A percentile compares a stretch with the other conserved stretches of the same genome.
Conservation (phyloP, 2,113 vertebrate species). For the Scomber scombrus region DNA sequence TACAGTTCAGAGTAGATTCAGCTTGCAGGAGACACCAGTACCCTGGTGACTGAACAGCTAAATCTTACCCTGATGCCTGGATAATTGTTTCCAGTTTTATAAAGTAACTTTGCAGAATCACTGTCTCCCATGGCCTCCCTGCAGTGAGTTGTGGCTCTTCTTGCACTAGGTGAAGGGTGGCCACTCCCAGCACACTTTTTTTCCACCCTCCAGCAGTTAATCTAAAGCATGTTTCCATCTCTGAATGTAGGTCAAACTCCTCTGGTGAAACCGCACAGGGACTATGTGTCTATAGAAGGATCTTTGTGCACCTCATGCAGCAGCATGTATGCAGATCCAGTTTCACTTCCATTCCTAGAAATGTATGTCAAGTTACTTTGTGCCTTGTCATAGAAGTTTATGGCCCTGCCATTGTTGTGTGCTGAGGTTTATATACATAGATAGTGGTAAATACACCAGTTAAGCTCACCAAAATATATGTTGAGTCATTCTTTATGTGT, state of each 20-base stretch:
- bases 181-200: not conserved
- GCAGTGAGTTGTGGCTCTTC: not conserved
- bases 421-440: not conserved
- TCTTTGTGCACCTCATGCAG: slow-evolving; percentile 14
- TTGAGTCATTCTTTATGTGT: not conserved
- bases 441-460: not conserved
- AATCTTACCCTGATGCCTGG: not conserved
- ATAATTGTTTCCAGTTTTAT: slow-evolving; percentile 32
- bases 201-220: slow-evolving; percentile 21
- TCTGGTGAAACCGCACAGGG: slow-evolving; percentile 13
- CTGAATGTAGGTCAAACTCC: slow-evolving; percentile 64
- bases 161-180: not conserved
- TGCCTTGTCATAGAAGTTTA: not conserved
- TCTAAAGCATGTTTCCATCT: slow-evolving; percentile 37
- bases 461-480: not conserved
- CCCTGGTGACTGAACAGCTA: not conserved
- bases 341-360: not conserved
- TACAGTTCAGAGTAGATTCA: too few species aligned
- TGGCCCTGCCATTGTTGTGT: too few species aligned
- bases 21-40: not conserved
- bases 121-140: not conserved
- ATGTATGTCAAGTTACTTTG: not conserved
- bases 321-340: slow-evolving; percentile 3
- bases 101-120: slow-evolving; percentile 2
- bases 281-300: slow-evolving; percentile 7